Evolutionary conservation across 2,113 vertebrate species (phyloP).

Genomic region (Anhinga rufa): DNA sequence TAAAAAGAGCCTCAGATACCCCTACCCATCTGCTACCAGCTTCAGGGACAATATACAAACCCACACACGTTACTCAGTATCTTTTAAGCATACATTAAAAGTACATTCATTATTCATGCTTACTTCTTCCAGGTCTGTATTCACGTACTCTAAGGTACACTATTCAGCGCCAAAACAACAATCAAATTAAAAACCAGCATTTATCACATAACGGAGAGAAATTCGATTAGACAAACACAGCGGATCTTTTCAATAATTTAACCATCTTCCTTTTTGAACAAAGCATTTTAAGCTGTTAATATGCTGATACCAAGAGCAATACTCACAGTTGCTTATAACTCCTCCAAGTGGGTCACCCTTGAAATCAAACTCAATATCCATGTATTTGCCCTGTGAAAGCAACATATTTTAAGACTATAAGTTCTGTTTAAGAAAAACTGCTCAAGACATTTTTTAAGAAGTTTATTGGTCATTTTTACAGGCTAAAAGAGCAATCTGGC

Average conservation of each 20-base stretch:
- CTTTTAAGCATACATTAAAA: not conserved
- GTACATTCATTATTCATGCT: not conserved
- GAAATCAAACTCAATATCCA: slow-evolving; percentile 99
- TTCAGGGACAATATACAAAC: not conserved
- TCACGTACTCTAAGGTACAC: not conserved
- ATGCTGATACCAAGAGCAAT: not conserved
- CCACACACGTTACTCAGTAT: accelerated
- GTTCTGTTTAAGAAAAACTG: not conserved
- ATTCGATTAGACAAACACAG: not conserved
- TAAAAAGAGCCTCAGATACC: not conserved
- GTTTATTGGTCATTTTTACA: not conserved
- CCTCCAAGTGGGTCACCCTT: slow-evolving; percentile 97
- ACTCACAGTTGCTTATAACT: slow-evolving; percentile 99
- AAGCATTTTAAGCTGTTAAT: not conserved
- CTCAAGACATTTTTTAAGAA: not conserved
- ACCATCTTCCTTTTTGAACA: not conserved
- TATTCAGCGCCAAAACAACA: not conserved
- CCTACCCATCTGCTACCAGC: not conserved
- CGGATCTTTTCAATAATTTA: not conserved
- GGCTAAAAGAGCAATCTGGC: not conserved
- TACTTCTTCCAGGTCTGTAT: not conserved
- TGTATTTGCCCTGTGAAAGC: slow-evolving; percentile 93
- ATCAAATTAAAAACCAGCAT: not conserved
- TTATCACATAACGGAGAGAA: not conserved
- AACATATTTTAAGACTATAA: not conserved